phyloP scores from a whole-genome alignment of 1,140 invertebrate genomes.

The Conus ventricosus region DNA sequence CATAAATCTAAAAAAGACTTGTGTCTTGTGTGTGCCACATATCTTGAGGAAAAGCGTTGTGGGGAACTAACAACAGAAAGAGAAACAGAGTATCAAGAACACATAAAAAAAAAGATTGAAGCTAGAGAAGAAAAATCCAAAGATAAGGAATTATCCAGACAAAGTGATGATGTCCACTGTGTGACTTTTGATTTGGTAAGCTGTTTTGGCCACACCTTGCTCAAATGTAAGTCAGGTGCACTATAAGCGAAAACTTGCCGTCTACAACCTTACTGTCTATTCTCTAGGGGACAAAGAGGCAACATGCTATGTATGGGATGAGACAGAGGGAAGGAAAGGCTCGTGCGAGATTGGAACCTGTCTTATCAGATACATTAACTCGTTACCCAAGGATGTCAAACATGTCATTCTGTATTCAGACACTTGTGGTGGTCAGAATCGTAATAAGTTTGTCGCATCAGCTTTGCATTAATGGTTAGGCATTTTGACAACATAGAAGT shows the following conservation, averaged over 20 bases:
- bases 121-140: conserved; percentile 32
- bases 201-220: conserved; percentile 40
- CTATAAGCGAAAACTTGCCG: conserved; percentile 6
- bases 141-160: conserved; percentile 39
- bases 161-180: conserved; percentile 16
- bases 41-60: conserved; percentile 24
- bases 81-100: conserved; percentile 25
- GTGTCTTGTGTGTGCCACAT: conserved; percentile 27
- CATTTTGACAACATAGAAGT: conserved; percentile 1
- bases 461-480: conserved; percentile 18
- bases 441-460: conserved; percentile 41
- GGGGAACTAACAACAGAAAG: conserved; percentile 6
- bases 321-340: conserved; percentile 37
- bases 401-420: conserved; percentile 43
- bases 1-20: conserved; percentile 17
- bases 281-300: conserved; percentile 29
- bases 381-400: conserved; percentile 26
- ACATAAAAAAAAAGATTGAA: conserved; percentile 32
- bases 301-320: conserved; percentile 44
- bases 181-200: conserved; percentile 45
- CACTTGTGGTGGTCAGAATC: conserved; percentile 49
- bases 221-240: conserved; percentile 45
- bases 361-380: conserved; percentile 33
- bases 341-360: conserved; percentile 45
- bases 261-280: conserved; percentile 49